Evolutionary conservation across 2,888 invertebrate species (phyloP), one percentile per base, ranked within the genome.

Genomic region (Eutolmus rufibarbis): DNA sequence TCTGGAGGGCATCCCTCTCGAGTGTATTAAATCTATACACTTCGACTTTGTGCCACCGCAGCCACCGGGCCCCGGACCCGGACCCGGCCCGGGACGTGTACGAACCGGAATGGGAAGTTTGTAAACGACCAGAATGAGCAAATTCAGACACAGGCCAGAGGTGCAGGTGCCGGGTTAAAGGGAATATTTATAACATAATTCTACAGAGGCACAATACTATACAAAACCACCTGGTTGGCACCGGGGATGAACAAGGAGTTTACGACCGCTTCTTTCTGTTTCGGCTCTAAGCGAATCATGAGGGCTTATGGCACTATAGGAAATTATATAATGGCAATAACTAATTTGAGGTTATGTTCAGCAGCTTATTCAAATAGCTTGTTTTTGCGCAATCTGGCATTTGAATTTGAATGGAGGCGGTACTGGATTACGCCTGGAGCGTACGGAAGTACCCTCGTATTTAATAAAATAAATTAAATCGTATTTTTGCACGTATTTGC

Each of bases 401-500:
- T 51, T 31, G 34, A 28, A 81, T 28, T 34, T 31, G 56, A 40
- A 81, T 28, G 16, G 51, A 81, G 31, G 31, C 56, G 46, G 43
- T 3, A 28, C 51, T 46, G 31, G 81, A 56, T 31, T 51, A 79
- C 28, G 40, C 23, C 28, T 28, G 8, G 46, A 16, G 81, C 34
- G 51, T 81, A 28, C 81, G 56, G 34, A 31, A 81, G 51, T 23
- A 81, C n/a, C 51, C 28, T 40, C 81, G 46, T 56, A 81, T 81
- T 81, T 81, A 51, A 81, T 56, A 81, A 81, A 81, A 46, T n/a
- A 81, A 81, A 81, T 81, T 81, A 81, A 81, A 81, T 81, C 81
- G 81, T 81, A 81, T 81, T 81, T 81, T 81, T 81, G 81, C 81
- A 31, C 56, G 31, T 81, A 43, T 81, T 46, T 81, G 46, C 78